Conservation (phyloP, 2,113 vertebrate genomes). For the Trichomycterus rosablanca region DNA sequence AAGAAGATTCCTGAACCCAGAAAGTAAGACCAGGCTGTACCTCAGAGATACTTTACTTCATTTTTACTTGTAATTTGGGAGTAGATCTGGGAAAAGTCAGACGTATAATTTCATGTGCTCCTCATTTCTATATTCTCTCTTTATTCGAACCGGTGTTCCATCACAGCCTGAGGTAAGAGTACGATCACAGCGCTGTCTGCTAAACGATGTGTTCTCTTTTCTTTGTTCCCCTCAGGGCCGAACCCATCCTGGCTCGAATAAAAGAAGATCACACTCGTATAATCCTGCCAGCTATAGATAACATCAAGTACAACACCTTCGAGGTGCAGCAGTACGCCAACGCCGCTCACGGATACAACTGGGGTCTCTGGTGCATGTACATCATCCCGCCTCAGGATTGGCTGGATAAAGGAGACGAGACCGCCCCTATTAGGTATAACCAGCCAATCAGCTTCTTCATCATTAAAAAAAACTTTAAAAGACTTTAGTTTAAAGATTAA, state of each 20-base stretch:
- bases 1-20: too few species aligned
- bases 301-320: slow-evolving; percentile 95
- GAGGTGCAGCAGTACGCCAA: slow-evolving; percentile 97
- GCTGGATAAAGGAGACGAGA: slow-evolving; percentile 92
- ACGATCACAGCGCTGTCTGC: not conserved
- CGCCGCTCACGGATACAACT: slow-evolving; percentile 95
- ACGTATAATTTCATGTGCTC: too few species aligned
- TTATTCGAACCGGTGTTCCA: too few species aligned
- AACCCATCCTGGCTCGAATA: slow-evolving; percentile 85
- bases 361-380: slow-evolving; percentile 99
- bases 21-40: too few species aligned
- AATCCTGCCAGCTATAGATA: slow-evolving; percentile 93
- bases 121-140: too few species aligned
- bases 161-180: too few species aligned
- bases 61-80: too few species aligned
- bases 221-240: slow-evolving; percentile 71
- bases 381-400: slow-evolving; percentile 94
- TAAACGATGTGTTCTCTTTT: not conserved
- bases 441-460: slow-evolving; percentile 14
- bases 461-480: too few species aligned
- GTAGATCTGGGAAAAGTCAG: too few species aligned
- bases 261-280: slow-evolving; percentile 87
- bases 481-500: too few species aligned
- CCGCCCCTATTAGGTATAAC: slow-evolving; percentile 90
- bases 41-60: too few species aligned